Percentiles rank a stretch among this genome's conserved stretches.
phyloP scores from a whole-genome alignment of 2,888 invertebrate genomes.

The Parnassius orleans region DNA sequence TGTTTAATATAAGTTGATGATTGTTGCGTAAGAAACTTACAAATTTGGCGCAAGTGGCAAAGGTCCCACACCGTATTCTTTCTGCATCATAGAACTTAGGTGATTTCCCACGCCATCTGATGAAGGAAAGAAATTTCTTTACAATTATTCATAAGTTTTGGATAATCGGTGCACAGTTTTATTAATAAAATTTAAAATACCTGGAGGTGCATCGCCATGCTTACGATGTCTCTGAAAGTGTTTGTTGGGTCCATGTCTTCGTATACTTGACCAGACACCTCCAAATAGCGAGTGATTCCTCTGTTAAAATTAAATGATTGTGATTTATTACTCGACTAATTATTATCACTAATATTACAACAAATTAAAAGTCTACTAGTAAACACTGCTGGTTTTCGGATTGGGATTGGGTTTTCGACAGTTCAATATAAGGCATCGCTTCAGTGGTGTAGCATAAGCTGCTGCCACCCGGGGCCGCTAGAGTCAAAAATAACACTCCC shows the following conservation, averaged over 20 bases:
- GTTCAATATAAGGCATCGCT: too few species aligned
- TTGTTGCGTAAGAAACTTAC: constrained; percentile 47
- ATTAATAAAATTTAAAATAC: constrained; percentile 37
- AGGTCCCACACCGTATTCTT: constrained; percentile 66
- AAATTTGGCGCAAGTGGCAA: constrained; percentile 64
- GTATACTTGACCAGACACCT: constrained; percentile 96
- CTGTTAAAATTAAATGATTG: constrained; percentile 67
- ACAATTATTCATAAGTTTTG: background rate
- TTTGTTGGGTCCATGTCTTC: constrained; percentile 84
- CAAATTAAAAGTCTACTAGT: too few species aligned
- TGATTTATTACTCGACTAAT: too few species aligned
- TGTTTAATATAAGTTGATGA: background rate
- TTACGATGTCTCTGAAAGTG: constrained; percentile 63
- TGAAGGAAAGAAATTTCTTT: constrained; percentile 15
- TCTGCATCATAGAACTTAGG: constrained; percentile 77
- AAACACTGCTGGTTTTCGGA: too few species aligned
- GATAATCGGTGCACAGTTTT: too few species aligned
- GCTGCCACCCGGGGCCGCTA: too few species aligned
- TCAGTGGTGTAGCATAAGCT: too few species aligned
- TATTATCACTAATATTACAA: too few species aligned
- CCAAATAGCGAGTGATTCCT: constrained; percentile 98
- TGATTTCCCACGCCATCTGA: constrained; percentile 72
- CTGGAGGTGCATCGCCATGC: constrained; percentile 57
- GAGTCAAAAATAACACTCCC: too few species aligned
- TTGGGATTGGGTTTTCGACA: too few species aligned